Evolutionary conservation across 2,113 vertebrate species (phyloP), one percentile per base, ranked within the genome.

Genomic region (Varanus komodoensis): DNA sequence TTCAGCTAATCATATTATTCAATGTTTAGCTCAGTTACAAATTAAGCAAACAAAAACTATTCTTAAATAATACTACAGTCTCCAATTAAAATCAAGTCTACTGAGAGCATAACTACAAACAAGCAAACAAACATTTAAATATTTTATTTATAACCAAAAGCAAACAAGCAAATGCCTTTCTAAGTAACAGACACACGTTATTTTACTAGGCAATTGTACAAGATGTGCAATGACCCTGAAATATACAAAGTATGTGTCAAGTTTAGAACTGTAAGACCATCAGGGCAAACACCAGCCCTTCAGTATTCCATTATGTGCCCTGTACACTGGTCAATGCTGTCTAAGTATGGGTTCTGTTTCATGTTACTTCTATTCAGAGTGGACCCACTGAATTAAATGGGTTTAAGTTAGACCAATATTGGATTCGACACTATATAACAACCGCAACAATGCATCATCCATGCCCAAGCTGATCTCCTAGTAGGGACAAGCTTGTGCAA

Each of bases 1-100:
- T 94, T 92, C 69, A 86, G 78, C 91, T 96, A 96, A 96, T 89
- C 94, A 64, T 81, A 94, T 64, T 17, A 94, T 93, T 96, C 88
- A 93, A 86, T 89, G 79, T 57, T 82, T 87, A 92, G 25, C 57
- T 94, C 90, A 96, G 87, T 75, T 91, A 78, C 82, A 92, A 93
- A 90, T 25, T 77, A 48, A 5, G 69, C 50, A 69, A 91, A 48
- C 19, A 14, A 92, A 73, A 82, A 67, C 21, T 87, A 73, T 23
- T 21, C n/a, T 7, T 25, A 78, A 84, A 32, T 12, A 29, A 89
- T 87, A 82, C 19, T 25, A 91, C 57, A 78, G 52, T 48, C 0
- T 90, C 3, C 44, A 78, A 50, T 84, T 23, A 57, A 38, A 86
- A 74, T 48, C 74, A 64, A 38, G 23, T 27, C 29, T 89, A 50